Conservation (phyloP, 2,113 vertebrate genomes). For the Mohoua ochrocephala region DNA sequence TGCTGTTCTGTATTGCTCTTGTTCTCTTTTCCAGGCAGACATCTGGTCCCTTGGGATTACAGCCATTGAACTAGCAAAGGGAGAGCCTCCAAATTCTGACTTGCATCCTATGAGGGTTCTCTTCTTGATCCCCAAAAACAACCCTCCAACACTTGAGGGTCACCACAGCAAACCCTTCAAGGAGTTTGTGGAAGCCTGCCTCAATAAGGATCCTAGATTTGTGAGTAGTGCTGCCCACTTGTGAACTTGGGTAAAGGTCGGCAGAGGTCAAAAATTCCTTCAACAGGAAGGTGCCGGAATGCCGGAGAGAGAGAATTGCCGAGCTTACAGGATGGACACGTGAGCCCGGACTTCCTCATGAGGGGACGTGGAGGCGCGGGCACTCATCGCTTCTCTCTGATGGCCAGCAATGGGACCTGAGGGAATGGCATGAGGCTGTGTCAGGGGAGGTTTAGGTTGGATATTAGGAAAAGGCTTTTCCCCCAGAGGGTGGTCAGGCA, state of each 20-base stretch:
- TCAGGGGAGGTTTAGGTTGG: neutral
- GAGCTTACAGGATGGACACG: neutral
- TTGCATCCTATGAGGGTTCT: conserved; percentile 97
- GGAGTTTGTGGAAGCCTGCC: conserved; percentile 95
- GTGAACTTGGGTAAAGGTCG: neutral
- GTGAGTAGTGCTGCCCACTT: conserved; percentile 75
- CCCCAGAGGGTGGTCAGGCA: neutral
- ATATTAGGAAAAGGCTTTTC: neutral
- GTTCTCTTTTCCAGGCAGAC: conserved; percentile 81
- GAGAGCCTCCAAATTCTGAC: conserved; percentile 96
- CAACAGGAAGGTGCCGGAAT: neutral
- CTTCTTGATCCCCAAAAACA: conserved; percentile 97
- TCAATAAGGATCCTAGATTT: conserved; percentile 97
- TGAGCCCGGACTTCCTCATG: neutral
- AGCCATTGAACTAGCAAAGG: conserved; percentile 95
- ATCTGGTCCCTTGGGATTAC: conserved; percentile 99
- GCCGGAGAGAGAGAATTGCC: neutral
- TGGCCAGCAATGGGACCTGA: neutral
- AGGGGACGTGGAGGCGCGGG: fast-evolving
- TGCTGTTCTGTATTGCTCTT: neutral
- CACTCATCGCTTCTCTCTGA: neutral
- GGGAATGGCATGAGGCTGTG: neutral
- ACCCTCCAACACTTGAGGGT: conserved; percentile 92
- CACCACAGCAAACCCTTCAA: conserved; percentile 97
- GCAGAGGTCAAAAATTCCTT: neutral